Evolutionary conservation across 2,797 vertebrate species (phyloP), one percentile per base, ranked within the genome.

Genomic region (Sebastes itinus): DNA sequence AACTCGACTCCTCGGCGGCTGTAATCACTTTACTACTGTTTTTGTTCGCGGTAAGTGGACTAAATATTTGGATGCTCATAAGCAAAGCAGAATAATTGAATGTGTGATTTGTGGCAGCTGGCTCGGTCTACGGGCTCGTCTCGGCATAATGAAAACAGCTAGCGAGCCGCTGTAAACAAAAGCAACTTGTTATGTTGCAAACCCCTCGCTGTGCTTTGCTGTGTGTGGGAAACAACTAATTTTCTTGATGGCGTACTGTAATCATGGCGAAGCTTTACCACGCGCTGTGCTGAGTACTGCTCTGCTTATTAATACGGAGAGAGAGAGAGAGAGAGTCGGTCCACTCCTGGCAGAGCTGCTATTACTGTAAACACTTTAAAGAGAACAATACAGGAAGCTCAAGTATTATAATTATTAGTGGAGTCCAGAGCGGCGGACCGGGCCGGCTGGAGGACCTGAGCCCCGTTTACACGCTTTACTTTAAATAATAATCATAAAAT

Each of bases 1-100:
- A 96, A 96, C 92, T 89, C 87, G 89, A 95, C 96, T 95, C 91
- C 95, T 88, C 83, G 63, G 91, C 86, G 82, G 77, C 90, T 93
- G 94, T 95, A 95, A 96, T 97, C 95, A 95, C 95, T 94, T 94
- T 94, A 95, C 92, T 93, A 95, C 93, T 95, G 95, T 96, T 92
- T 96, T 96, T 95, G 92, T 97, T 97, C 94, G 84, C 95, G 93
- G 93, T 96, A 96, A 96, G 94, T 96, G 96, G 96, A 96, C 96
- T 97, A 95, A 98, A 97, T 96, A 97, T 97, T 98, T 97, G 95
- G 95, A 96, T 96, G 94, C 95, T 95, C 93, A 93, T 64, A 77
- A 94, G 96, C 95, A 96, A 96, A 92, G 95, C 94, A 96, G 91
- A 95, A 96, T 96, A 96, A 96, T 95, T 96, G 95, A 96, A 95